Base-by-base conservation (phyloP, 2,888 invertebrate species). In the Polia nebulosa region DNA sequence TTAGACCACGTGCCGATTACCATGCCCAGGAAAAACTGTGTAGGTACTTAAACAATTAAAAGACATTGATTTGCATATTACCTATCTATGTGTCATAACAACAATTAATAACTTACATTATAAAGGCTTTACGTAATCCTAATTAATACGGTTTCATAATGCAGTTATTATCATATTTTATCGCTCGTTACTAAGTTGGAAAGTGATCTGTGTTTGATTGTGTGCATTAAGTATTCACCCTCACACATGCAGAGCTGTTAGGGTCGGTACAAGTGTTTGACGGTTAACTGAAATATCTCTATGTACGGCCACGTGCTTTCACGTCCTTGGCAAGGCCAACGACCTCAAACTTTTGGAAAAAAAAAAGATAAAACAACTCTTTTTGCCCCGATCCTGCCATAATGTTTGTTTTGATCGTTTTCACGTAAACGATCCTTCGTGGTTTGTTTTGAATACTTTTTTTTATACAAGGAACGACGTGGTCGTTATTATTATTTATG, bases 361-460 rank as follows among this genome's bases (percentile, higher is more conserved):
- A 89, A 89, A 90, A 89, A 90, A 86, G 83, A 79, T 90, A 87
- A 88, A 89, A 89, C 85, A 89, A 87, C 87, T 36, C 88, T 92
- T 94, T 94, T 93, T 93, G 91, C 88, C 83, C 86, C 85, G 82
- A 89, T 88, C 91, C 89, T 85, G 87, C 82, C 90, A 87, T 91
- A 91, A 91, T 91, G 92, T 95, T 95, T 95, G 93, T 94, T 95
- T 94, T 94, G 92, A 93, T 94, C 91, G 93, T 92, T 93, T 93
- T 92, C 90, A 92, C 91, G 90, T 92, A 92, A 93, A 93, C 88
- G 89, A 88, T 88, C 87, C 88, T 86, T 85, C 87, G 88, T 88
- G 85, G 85, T 88, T 88, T 89, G 85, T 88, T 89, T 90, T 88
- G 59, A 71, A 79, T 72, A 65, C 25, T 69, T 81, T 79, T 82